Evolutionary conservation across 92 coral and sea anemone genomes (phyloP).

Genomic region (Virgularia gustaviana): DNA sequence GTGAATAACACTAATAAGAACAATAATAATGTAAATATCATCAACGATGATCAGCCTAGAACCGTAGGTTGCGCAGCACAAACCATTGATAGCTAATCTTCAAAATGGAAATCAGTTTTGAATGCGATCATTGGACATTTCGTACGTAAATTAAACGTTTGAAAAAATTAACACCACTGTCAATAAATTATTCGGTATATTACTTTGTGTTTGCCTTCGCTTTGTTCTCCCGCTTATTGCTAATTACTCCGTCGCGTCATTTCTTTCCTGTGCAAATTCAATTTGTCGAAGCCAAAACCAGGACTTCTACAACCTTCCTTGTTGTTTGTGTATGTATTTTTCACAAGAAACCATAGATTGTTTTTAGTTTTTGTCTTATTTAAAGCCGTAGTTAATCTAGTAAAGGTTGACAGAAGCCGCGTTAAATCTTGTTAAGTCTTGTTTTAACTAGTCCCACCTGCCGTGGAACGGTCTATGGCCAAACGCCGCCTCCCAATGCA

Average conservation of each 20-base stretch:
- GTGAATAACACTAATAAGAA: no score
- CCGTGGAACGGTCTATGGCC: not conserved
- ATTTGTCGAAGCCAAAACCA: no score
- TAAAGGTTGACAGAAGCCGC: no score
- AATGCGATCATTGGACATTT: not conserved
- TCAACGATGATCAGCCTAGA: not conserved
- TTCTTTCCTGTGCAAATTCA: no score
- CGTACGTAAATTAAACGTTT: conserved; percentile 25
- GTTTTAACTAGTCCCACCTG: conserved; percentile 1
- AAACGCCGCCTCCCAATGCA: conserved; percentile 5
- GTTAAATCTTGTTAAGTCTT: conserved; percentile 16
- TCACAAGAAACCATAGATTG: no score
- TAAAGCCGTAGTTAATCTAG: no score
- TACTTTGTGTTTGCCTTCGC: not conserved
- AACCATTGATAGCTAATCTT: conserved; percentile 7
- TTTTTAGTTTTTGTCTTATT: no score
- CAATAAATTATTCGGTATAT: conserved; percentile 26
- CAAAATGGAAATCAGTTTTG: conserved; percentile 7
- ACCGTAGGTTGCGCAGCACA: no score
- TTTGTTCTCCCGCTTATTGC: not conserved
- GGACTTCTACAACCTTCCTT: no score
- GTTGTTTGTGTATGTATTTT: no score
- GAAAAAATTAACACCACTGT: conserved; percentile 20
- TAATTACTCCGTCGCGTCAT: not conserved
- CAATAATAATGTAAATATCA: conserved; percentile 5